Evolutionary conservation across 2,888 invertebrate genomes (phyloP).

Genomic region (Eristalis arbustorum): DNA sequence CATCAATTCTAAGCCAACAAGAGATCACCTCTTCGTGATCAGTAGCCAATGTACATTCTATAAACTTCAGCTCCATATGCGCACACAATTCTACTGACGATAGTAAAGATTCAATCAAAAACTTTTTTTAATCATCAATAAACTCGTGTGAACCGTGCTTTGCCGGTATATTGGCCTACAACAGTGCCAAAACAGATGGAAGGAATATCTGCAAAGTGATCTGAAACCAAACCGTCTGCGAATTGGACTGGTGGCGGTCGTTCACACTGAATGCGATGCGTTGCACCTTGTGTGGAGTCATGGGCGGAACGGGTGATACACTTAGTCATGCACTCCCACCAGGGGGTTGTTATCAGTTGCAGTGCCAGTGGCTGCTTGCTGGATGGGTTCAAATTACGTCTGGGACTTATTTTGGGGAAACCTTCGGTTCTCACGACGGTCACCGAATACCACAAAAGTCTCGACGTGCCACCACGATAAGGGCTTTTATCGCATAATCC

Average conservation of each 20-base stretch:
- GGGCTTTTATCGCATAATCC: background rate
- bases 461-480: background rate
- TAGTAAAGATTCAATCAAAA: too few relatives aligned
- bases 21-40: too few relatives aligned
- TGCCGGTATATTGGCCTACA: background rate
- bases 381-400: background rate
- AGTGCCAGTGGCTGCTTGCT: background rate
- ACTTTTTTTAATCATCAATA: too few relatives aligned
- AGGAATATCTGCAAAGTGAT: background rate
- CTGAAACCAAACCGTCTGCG: background rate
- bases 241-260: constrained; percentile 8
- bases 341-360: background rate
- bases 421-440: background rate
- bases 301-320: background rate
- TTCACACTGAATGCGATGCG: constrained; percentile 5
- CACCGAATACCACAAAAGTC: background rate
- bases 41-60: too few relatives aligned
- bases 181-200: background rate
- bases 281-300: constrained; percentile 4
- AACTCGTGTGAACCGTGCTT: too few relatives aligned
- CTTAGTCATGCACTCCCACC: background rate
- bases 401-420: background rate
- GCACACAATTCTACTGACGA: too few relatives aligned
- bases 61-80: too few relatives aligned
- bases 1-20: too few relatives aligned